Evolutionary conservation across 2,797 vertebrate genomes (phyloP).

Genomic region (Enteromius afrohamiltoni): DNA sequence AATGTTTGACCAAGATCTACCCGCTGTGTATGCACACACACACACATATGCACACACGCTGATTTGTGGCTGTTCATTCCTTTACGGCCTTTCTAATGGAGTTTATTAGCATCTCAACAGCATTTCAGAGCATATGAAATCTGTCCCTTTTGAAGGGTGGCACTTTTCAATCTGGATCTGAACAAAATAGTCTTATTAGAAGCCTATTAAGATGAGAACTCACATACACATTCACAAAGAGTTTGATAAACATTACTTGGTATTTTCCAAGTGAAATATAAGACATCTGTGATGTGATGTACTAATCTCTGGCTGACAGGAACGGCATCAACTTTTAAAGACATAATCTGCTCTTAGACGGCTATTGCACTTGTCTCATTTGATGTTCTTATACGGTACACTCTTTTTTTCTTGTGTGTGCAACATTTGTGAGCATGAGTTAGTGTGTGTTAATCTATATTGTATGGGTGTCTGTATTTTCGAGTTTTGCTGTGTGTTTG

Average conservation of each 20-base stretch:
- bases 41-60: constrained; percentile 29
- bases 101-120: constrained; percentile 70
- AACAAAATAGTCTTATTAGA: constrained; percentile 41
- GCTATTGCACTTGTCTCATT: constrained; percentile 20
- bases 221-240: constrained; percentile 39
- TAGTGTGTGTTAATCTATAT: constrained; percentile 28
- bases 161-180: constrained; percentile 65
- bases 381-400: constrained; percentile 31
- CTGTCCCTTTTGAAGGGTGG: constrained; percentile 65
- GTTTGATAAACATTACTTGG: constrained; percentile 36
- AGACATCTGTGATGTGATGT: constrained; percentile 33
- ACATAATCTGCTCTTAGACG: constrained; percentile 47
- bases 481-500: constrained; percentile 8
- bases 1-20: not conserved
- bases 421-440: constrained; percentile 18
- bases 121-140: constrained; percentile 64
- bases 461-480: constrained; percentile 37
- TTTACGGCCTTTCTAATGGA: constrained; percentile 65
- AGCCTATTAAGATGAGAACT: constrained; percentile 35
- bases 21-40: not conserved
- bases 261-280: constrained; percentile 21
- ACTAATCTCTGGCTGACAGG: constrained; percentile 41
- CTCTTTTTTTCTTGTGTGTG: constrained; percentile 62
- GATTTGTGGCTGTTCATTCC: constrained; percentile 54
- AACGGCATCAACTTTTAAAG: constrained; percentile 36